phyloP scores from a whole-genome alignment of 2,113 vertebrate genomes.

The Spilogale gracilis region DNA sequence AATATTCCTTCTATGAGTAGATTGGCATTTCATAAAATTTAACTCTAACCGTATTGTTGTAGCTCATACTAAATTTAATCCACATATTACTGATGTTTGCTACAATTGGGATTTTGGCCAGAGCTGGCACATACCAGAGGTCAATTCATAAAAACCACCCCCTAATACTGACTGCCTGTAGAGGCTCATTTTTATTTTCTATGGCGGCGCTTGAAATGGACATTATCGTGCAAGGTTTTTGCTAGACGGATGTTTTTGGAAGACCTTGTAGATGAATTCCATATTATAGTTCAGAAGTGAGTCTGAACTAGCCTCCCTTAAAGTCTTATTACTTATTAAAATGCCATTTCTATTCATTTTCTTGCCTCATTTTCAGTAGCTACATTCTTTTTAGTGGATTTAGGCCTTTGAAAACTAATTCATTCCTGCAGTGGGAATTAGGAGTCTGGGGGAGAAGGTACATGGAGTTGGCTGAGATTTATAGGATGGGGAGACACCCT shows the following conservation, averaged over 20 bases:
- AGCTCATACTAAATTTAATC: conserved; percentile 28
- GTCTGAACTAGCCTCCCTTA: conserved; percentile 50
- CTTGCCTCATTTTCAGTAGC: conserved; percentile 62
- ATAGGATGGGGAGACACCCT: neutral
- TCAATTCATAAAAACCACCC: conserved; percentile 16
- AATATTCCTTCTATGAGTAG: neutral
- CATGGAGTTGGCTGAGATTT: neutral
- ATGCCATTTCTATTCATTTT: conserved; percentile 73
- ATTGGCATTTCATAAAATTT: conserved; percentile 40
- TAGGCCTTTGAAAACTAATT: conserved; percentile 65
- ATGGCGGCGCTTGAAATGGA: conserved; percentile 38
- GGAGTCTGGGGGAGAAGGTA: neutral
- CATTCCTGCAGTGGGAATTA: conserved; percentile 12
- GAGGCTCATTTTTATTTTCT: conserved; percentile 62
- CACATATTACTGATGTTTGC: conserved; percentile 9
- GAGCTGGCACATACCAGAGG: neutral
- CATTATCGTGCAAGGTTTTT: neutral
- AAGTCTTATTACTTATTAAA: conserved; percentile 78
- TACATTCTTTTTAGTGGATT: conserved; percentile 60
- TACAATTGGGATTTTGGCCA: neutral
- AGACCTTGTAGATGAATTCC: conserved; percentile 63
- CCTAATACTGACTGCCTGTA: neutral
- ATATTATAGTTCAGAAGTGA: conserved; percentile 62
- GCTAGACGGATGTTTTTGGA: conserved; percentile 12
- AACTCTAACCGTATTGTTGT: neutral